Conservation (phyloP, 1,140 invertebrate species). For the Agrypnia vestita region DNA sequence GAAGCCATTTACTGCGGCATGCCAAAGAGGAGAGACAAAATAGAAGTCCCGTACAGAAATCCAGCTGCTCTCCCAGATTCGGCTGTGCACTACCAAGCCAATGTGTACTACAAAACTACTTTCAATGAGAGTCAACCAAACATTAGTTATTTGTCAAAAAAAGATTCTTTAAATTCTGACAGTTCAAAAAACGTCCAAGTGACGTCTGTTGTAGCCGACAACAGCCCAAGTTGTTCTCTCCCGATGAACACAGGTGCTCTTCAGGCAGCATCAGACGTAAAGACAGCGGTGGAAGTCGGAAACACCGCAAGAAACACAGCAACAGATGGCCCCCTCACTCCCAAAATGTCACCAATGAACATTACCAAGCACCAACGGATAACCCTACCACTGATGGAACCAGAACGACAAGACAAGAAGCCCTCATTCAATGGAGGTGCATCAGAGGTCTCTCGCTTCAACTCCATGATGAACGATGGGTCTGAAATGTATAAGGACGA, state of each 20-base stretch:
- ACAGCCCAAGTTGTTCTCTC: conserved; percentile 21
- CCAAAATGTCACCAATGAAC: conserved; percentile 47
- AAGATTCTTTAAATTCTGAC: conserved; percentile 44
- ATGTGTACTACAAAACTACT: conserved; percentile 6
- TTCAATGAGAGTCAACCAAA: conserved; percentile 10
- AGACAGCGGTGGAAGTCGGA: conserved; percentile 64
- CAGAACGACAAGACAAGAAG: conserved; percentile 12
- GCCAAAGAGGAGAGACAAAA: conserved; percentile 54
- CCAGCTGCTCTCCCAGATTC: not conserved
- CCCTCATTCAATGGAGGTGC: conserved; percentile 33
- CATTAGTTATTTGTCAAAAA: not conserved
- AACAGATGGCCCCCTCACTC: conserved; percentile 46
- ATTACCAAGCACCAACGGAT: not conserved
- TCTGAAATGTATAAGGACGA: conserved; percentile 45
- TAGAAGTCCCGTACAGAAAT: conserved; percentile 21
- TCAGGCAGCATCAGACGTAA: conserved; percentile 56
- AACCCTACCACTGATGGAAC: conserved; percentile 58
- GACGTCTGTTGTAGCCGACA: conserved; percentile 66
- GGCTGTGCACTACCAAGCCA: not conserved
- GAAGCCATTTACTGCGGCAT: conserved; percentile 58
- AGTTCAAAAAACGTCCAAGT: conserved; percentile 70
- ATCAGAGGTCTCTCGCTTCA: conserved; percentile 42
- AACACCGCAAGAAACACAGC: conserved; percentile 60
- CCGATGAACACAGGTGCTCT: conserved; percentile 36
- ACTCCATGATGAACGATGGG: conserved; percentile 52